Conservation (phyloP, 2,113 vertebrate genomes). For the Protobothrops flavoviridis region DNA sequence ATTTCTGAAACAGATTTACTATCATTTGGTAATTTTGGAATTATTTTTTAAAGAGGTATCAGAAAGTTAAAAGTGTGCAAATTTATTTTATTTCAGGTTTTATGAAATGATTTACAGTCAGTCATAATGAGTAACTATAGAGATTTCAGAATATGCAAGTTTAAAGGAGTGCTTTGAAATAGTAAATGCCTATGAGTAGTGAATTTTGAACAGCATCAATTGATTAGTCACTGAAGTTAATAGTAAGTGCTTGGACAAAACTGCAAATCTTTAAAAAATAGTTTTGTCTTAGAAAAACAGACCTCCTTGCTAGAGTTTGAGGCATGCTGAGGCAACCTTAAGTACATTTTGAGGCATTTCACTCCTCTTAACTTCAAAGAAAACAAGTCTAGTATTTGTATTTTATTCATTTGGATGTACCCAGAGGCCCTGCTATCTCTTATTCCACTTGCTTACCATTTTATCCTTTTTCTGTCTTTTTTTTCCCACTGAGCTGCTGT, state of each 20-base stretch:
- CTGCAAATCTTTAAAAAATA: neutral
- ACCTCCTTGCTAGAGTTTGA: neutral
- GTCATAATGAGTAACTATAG: neutral
- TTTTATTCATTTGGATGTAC: neutral
- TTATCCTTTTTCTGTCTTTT: neutral
- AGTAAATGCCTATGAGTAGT: neutral
- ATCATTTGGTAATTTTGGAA: neutral
- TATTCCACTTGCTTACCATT: neutral
- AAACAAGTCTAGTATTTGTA: neutral
- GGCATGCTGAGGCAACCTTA: neutral
- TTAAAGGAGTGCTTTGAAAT: neutral
- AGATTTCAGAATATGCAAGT: neutral
- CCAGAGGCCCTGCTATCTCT: neutral
- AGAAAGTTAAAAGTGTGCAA: neutral
- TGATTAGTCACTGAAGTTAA: neutral
- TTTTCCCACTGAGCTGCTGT: neutral
- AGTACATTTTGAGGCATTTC: neutral
- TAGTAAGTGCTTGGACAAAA: neutral
- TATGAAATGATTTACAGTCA: neutral
- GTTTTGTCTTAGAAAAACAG: neutral
- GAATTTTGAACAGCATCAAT: neutral
- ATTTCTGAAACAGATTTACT: neutral
- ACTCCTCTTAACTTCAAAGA: neutral
- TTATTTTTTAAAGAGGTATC: conserved; percentile 2
- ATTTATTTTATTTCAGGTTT: neutral